phyloP scores from a whole-genome alignment of 1,140 invertebrate species.

The Mercenaria mercenaria region DNA sequence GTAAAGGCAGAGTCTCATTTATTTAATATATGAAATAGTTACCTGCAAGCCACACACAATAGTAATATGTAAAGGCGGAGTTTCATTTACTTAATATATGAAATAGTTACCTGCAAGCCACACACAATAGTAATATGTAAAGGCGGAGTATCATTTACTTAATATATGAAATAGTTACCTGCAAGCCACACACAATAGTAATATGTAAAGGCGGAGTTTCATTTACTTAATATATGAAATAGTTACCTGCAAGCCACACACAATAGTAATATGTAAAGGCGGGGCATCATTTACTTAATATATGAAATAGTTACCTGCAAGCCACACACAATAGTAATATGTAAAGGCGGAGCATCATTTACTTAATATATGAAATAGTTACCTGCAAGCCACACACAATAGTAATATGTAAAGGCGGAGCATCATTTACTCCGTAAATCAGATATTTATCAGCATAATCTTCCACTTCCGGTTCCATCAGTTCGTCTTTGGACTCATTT shows the following conservation, averaged over 20 bases:
- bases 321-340: too few relatives aligned
- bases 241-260: too few relatives aligned
- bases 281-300: slow-evolving; percentile 13
- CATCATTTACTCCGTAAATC: slow-evolving; percentile 39
- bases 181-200: slow-evolving; percentile 1
- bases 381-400: slow-evolving; percentile 39
- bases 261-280: too few relatives aligned
- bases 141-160: slow-evolving; percentile 1
- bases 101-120: too few relatives aligned
- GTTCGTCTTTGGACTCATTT: not conserved
- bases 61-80: not conserved
- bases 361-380: slow-evolving; percentile 35
- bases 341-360: slow-evolving; percentile 24
- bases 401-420: slow-evolving; percentile 29
- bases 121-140: slow-evolving; percentile 12
- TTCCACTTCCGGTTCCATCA: not conserved
- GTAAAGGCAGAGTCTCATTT: not conserved
- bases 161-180: too few relatives aligned
- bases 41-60: not conserved
- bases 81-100: slow-evolving; percentile 19
- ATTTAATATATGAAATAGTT: slow-evolving; percentile 8
- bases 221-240: slow-evolving; percentile 10
- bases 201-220: slow-evolving; percentile 10
- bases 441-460: slow-evolving; percentile 23
- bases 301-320: slow-evolving; percentile 46